Conservation (phyloP, 1,140 invertebrate species). For the Oreohelix idahoensis region DNA sequence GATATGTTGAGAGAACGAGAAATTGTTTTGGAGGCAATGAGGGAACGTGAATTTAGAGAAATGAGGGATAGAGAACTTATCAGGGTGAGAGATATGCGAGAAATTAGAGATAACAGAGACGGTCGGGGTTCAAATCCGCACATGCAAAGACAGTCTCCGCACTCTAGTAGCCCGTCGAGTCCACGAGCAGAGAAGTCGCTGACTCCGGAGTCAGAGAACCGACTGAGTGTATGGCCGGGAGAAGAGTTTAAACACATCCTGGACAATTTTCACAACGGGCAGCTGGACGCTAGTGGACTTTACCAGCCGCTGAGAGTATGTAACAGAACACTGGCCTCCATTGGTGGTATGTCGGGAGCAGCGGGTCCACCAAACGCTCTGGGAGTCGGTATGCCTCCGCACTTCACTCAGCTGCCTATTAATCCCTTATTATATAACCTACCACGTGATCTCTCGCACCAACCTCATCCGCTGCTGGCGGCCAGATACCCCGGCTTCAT, state of each 20-base stretch:
- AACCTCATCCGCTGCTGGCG: constrained; percentile 37
- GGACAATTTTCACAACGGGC: constrained; percentile 20
- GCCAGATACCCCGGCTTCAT: constrained; percentile 49
- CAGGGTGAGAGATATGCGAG: constrained; percentile 20
- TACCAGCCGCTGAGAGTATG: constrained; percentile 50
- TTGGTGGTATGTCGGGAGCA: constrained; percentile 14
- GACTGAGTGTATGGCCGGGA: constrained; percentile 36
- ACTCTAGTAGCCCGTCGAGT: constrained; percentile 8
- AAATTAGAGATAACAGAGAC: constrained; percentile 26
- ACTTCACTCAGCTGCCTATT: constrained; percentile 42
- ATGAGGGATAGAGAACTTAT: constrained; percentile 15
- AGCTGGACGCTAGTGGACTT: constrained; percentile 33
- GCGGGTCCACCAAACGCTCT: constrained; percentile 19
- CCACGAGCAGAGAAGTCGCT: constrained; percentile 37
- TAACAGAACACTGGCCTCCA: constrained; percentile 45
- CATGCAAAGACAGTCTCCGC: neutral
- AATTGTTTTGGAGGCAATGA: neutral
- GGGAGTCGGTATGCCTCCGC: constrained; percentile 32
- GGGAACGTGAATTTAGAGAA: constrained; percentile 25
- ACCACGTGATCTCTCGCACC: constrained; percentile 40
- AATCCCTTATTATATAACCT: constrained; percentile 49
- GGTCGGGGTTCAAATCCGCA: constrained; percentile 26
- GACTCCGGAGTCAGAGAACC: constrained; percentile 48
- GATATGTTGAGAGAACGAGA: constrained; percentile 19
- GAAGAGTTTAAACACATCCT: constrained; percentile 51